Conservation (phyloP, 30 jellyfish, hydroid and myxozoan species). For the Cassiopea xamachana region DNA sequence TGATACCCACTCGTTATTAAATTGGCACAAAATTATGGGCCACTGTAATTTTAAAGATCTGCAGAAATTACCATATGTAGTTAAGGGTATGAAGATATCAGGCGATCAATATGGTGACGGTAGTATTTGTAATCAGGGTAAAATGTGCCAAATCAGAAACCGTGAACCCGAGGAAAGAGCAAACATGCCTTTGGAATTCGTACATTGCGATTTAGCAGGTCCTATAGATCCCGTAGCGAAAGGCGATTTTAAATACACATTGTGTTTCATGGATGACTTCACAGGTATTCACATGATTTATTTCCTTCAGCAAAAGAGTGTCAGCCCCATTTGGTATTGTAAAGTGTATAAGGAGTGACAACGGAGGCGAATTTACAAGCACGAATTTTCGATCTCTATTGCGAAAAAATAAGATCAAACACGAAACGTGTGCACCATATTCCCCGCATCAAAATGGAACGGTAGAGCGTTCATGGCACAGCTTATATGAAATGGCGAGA, state of each 20-base stretch:
- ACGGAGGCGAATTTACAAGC: constrained; percentile 52
- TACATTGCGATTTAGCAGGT: constrained; percentile 72
- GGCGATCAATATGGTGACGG: constrained; percentile 20
- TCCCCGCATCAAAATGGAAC: constrained; percentile 79
- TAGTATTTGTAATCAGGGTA: constrained; percentile 47
- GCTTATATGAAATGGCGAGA: constrained; percentile 54
- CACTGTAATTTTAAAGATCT: constrained; percentile 71
- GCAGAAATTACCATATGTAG: constrained; percentile 53
- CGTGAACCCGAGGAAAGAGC: constrained; percentile 57
- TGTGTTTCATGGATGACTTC: constrained; percentile 13
- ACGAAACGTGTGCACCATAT: constrained; percentile 50
- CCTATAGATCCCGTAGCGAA: constrained; percentile 65
- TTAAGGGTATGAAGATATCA: constrained; percentile 75
- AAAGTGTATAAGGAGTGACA: constrained; percentile 48
- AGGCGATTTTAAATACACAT: constrained; percentile 57
- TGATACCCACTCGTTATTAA: constrained; percentile 7
- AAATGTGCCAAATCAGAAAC: constrained; percentile 38
- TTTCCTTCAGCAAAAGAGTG: constrained; percentile 36
- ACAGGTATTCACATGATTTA: constrained; percentile 1
- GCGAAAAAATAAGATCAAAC: constrained; percentile 27
- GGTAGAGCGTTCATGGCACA: constrained; percentile 58
- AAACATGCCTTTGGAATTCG: constrained; percentile 62
- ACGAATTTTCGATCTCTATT: constrained; percentile 33
- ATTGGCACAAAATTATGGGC: constrained; percentile 66
- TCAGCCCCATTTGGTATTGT: constrained; percentile 66